phyloP scores from a whole-genome alignment of 2,888 invertebrate species.

The Clitarchus hookeri region DNA sequence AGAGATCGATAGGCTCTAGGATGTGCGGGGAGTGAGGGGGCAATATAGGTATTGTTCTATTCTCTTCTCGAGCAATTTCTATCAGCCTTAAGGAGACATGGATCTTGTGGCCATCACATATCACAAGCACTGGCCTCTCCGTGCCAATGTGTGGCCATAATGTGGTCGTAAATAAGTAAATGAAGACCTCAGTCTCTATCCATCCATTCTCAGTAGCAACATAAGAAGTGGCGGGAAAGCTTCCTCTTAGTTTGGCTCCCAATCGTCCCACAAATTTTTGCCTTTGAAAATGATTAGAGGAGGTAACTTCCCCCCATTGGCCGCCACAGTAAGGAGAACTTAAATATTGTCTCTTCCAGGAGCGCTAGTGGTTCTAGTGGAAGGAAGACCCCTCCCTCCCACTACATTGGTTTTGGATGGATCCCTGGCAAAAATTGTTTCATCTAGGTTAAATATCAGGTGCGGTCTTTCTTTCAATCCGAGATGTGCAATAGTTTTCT shows the following conservation, averaged over 20 bases:
- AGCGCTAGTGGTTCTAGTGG: slow-evolving; percentile 45
- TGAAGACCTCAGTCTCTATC: too few relatives aligned
- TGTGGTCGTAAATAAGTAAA: too few relatives aligned
- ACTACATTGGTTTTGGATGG: slow-evolving; percentile 44
- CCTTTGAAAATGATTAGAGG: slow-evolving; percentile 50
- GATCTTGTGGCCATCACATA: too few relatives aligned
- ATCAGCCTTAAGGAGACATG: too few relatives aligned
- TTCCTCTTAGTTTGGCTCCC: slow-evolving; percentile 42
- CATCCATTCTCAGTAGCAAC: too few relatives aligned
- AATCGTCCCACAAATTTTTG: too few relatives aligned
- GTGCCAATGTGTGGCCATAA: too few relatives aligned
- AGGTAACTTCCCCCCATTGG: slow-evolving; percentile 47
- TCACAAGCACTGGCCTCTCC: too few relatives aligned
- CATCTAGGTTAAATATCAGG: slow-evolving; percentile 45
- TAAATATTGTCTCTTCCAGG: slow-evolving; percentile 49
- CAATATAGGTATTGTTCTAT: too few relatives aligned
- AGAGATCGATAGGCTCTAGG: too few relatives aligned
- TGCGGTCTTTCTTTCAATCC: slow-evolving; percentile 45
- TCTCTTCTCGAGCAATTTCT: too few relatives aligned
- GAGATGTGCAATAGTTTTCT: slow-evolving; percentile 40
- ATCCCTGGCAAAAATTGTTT: slow-evolving; percentile 45
- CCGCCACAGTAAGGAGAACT: slow-evolving; percentile 45
- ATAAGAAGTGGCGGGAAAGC: slow-evolving; percentile 37
- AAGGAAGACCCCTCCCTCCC: slow-evolving; percentile 39
- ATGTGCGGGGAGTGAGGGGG: too few relatives aligned